Evolutionary conservation across 2,797 vertebrate genomes (phyloP).

Genomic region (Carapus acus): DNA sequence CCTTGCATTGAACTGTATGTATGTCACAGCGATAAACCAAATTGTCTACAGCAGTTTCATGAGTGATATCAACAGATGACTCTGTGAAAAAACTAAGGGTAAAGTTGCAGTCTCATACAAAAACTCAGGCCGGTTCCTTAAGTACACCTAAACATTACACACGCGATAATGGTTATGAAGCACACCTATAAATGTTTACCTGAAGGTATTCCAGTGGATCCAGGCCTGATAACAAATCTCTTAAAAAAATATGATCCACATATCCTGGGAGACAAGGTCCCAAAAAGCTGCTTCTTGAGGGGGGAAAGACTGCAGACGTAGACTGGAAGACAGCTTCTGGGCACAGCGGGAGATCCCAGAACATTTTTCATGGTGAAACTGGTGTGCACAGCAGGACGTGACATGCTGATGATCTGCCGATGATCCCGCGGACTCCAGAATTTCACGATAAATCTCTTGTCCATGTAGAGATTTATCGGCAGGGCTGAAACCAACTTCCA

Average conservation of each 20-base stretch:
- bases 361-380: conserved; percentile 11
- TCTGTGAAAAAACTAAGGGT: background rate
- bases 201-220: conserved; percentile 60
- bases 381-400: conserved; percentile 16
- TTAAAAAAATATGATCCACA: conserved; percentile 10
- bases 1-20: conserved; percentile 31
- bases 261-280: conserved; percentile 6
- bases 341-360: conserved; percentile 4
- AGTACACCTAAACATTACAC: conserved; percentile 14
- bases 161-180: conserved; percentile 3
- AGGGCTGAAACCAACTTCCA: conserved; percentile 3
- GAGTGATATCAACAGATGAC: conserved; percentile 10
- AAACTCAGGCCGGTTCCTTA: conserved; percentile 25
- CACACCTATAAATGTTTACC: background rate
- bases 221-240: conserved; percentile 33
- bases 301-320: background rate
- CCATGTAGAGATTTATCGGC: background rate
- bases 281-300: conserved; percentile 14
- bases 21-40: conserved; percentile 30
- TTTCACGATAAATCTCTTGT: background rate
- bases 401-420: background rate
- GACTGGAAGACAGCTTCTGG: conserved; percentile 48
- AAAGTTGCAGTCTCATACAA: background rate
- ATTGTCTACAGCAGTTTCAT: background rate
- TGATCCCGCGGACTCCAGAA: conserved; percentile 4